These are phyloP conservation scores for Caenorhabditis parvicauda DNA, from an alignment of 2,888 invertebrate species.

Conservation along the genomic window DNA sequence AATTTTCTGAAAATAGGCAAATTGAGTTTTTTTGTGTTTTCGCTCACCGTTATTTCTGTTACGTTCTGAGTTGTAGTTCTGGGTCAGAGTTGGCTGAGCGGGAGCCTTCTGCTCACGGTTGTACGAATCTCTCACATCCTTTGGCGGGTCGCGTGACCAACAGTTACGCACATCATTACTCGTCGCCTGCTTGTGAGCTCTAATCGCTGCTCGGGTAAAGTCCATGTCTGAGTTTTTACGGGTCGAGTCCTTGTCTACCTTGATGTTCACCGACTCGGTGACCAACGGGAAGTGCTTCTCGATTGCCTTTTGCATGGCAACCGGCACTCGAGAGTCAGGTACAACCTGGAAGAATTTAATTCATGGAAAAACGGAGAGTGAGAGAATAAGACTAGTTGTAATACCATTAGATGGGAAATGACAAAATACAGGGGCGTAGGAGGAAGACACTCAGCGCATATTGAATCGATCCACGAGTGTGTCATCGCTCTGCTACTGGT, in stretches of 20 bases:
- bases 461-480: no score
- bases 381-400: no score
- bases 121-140: no score
- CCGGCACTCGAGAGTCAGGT: background rate
- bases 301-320: slow-evolving; percentile 33
- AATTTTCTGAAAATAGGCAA: no score
- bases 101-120: background rate
- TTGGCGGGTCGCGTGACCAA: slow-evolving; percentile 5
- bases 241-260: slow-evolving; percentile 40
- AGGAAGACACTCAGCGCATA: no score
- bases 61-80: background rate
- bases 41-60: background rate
- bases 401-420: no score
- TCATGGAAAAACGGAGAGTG: no score
- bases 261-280: slow-evolving; percentile 30
- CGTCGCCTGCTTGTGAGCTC: slow-evolving; percentile 33
- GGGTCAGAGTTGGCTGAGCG: background rate
- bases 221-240: slow-evolving; percentile 34
- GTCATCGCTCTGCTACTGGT: no score
- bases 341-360: no score
- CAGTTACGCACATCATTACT: slow-evolving; percentile 38
- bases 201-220: slow-evolving; percentile 34
- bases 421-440: no score
- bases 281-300: slow-evolving; percentile 47
- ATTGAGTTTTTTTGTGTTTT: background rate